Base-by-base conservation (phyloP, 2,888 invertebrate genomes). In the Neocrepidodera transversa region DNA sequence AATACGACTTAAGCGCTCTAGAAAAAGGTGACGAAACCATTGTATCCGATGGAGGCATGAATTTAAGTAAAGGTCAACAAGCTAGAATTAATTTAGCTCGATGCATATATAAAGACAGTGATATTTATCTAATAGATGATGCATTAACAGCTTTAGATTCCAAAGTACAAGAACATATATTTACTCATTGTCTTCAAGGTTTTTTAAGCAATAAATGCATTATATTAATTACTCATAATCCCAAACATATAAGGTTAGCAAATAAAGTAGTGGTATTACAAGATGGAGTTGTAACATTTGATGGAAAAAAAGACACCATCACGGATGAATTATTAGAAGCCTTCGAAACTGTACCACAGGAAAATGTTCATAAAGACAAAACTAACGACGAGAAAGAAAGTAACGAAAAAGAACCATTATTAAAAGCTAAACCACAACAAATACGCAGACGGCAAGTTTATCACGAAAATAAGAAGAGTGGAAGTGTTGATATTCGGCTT, bases 41-140 rank as follows among this genome's bases (percentile, higher is more conserved):
- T 52, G 89, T 93, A 1, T 92, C 92, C 3, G 93, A 94, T 71
- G 83, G 90, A 47, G 93, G 93, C 5, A 85, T 89, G 0, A 87
- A 89, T 18, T 79, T 94, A 10, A 92, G 91, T 32, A 92, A 92
- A n/a, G 93, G 93, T 7, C 93, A 93, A 79, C 86, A 87, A 76
- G 91, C 92, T 5, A 65, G 93, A 64, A 85, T 94, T 23, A 91
- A 90, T 76, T 80, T 94, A 45, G 91, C 90, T 0, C 82, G 92
- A 71, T 87, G 90, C 1, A 79, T 92, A 42, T 92, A 92, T 72
- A 85, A 85, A 68, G 85, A 89, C 65, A 89, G 90, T 1, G 91
- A 92, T 67, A 83, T 92, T 23, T 92, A 91, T 71, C 79, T 92
- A 20, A 78, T 92, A 28, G 92, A 93, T 69, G 92, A 93, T 74